Evolutionary conservation across 2,888 invertebrate species (phyloP).

Genomic region (Lagria hirta): DNA sequence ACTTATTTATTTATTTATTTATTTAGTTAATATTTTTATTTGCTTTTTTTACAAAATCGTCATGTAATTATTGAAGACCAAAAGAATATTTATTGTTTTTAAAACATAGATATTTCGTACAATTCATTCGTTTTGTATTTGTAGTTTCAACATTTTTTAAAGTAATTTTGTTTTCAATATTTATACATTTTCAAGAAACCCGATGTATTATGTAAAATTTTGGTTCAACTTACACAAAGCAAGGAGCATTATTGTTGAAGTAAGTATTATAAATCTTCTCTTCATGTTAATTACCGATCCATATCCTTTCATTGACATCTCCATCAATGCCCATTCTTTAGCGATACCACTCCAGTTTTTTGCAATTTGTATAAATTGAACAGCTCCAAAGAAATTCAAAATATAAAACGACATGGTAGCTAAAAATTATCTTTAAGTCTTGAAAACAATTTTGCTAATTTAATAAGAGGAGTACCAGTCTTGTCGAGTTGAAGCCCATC

Average conservation of each 20-base stretch:
- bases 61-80: no score
- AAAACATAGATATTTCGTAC: no score
- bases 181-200: no score
- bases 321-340: conserved; percentile 46
- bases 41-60: no score
- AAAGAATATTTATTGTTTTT: no score
- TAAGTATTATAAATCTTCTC: conserved; percentile 41
- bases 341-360: conserved; percentile 40
- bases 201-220: no score
- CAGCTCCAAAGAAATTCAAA: conserved; percentile 38
- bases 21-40: no score
- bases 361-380: conserved; percentile 41
- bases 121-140: no score
- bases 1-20: no score
- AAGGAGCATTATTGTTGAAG: conserved; percentile 41
- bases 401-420: conserved; percentile 45
- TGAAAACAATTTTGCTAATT: conserved; percentile 2
- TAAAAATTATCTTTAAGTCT: conserved; percentile 21
- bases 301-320: conserved; percentile 44
- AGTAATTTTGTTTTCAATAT: conserved; percentile 3
- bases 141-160: no score
- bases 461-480: conserved; percentile 37
- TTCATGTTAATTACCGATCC: conserved; percentile 37
- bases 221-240: conserved; percentile 39
- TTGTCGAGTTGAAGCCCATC: conserved; percentile 41